Evolutionary conservation across 2,888 invertebrate genomes (phyloP).

Genomic region (Tenthredo scrophulariae): DNA sequence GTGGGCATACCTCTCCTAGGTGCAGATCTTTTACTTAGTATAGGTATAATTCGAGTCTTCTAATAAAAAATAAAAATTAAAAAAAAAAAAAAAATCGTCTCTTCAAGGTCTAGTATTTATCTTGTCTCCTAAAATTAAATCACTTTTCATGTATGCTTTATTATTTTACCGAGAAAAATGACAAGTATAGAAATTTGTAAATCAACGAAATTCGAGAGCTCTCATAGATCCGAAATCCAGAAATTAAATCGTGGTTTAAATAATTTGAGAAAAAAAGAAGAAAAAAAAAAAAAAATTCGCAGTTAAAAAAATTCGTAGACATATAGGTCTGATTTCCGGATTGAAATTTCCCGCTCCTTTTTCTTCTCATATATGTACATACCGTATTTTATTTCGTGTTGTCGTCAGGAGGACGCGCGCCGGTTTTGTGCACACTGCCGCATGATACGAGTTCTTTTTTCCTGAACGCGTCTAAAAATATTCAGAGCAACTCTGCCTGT

Average conservation of each 20-base stretch:
- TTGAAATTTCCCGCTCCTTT: background rate
- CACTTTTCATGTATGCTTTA: too few species aligned
- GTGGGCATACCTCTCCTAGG: background rate
- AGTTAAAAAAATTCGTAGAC: background rate
- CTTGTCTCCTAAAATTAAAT: too few species aligned
- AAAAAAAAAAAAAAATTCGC: background rate
- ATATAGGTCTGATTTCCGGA: background rate
- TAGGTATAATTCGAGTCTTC: too few species aligned
- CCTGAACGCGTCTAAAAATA: conserved; percentile 39
- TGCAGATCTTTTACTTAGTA: too few species aligned
- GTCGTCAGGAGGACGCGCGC: background rate
- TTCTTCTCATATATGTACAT: background rate
- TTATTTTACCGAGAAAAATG: too few species aligned
- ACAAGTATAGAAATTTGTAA: too few species aligned
- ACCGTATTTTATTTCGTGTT: conserved; percentile 1
- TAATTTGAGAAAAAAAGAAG: background rate
- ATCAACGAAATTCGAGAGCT: too few species aligned
- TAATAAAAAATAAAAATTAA: too few species aligned
- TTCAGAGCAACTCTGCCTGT: conserved; percentile 27
- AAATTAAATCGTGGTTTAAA: background rate
- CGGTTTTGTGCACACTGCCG: conserved; percentile 26
- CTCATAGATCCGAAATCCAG: too few species aligned
- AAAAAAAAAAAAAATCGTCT: too few species aligned
- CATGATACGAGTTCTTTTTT: conserved; percentile 39
- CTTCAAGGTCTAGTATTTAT: too few species aligned